phyloP scores from a whole-genome alignment of 64 coral and sea anemone genomes.

The Astreopora myriophthalma region DNA sequence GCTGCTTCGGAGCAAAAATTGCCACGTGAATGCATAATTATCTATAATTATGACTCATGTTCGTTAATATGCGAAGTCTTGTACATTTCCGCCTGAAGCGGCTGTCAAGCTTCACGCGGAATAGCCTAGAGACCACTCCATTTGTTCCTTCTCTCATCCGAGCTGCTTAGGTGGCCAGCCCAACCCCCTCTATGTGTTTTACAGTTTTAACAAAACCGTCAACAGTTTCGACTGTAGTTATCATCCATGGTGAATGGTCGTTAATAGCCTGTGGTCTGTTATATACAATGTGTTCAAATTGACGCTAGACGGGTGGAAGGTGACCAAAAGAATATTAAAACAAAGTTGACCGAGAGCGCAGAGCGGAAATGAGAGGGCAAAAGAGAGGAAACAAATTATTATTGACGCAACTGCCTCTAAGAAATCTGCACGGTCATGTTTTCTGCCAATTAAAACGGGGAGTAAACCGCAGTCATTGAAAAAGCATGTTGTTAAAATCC shows the following conservation, averaged over 20 bases:
- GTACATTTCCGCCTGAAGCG: background rate
- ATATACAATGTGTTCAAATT: background rate
- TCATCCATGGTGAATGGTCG: background rate
- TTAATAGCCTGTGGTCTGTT: too few species aligned
- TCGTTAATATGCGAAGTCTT: background rate
- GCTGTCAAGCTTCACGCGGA: background rate
- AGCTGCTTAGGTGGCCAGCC: background rate
- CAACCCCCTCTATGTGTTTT: too few species aligned
- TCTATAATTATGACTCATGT: background rate
- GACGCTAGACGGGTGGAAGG: background rate
- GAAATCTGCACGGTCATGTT: background rate
- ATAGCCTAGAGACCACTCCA: background rate
- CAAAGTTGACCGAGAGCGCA: background rate
- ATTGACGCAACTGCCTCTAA: background rate
- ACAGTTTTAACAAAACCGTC: too few species aligned
- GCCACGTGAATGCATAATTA: slow-evolving; percentile 21
- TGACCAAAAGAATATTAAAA: background rate
- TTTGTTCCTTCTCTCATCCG: background rate
- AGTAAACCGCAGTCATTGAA: background rate
- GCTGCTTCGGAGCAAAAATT: background rate
- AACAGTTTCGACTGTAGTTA: background rate
- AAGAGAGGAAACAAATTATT: background rate
- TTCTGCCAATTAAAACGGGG: background rate
- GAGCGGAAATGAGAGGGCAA: background rate
- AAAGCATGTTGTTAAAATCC: background rate